Conservation (phyloP, 2,888 invertebrate species). For the Mimachlamys varia region DNA sequence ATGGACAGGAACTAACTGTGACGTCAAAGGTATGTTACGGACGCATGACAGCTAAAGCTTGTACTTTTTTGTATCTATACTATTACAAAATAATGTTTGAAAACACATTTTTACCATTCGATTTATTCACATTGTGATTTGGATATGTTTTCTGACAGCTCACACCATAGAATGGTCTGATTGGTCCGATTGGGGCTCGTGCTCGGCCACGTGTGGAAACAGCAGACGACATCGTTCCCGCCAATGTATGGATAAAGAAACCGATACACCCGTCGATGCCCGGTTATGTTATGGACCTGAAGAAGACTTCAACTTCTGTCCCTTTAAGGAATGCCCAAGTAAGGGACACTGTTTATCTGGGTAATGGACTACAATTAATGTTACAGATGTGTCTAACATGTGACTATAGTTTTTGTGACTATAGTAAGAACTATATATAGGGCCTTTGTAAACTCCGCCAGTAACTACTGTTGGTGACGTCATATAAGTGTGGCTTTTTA, state of each 20-base stretch:
- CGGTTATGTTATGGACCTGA: constrained; percentile 70
- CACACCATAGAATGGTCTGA: constrained; percentile 64
- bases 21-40: constrained; percentile 61
- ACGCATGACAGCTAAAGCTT: neutral
- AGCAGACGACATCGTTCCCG: constrained; percentile 67
- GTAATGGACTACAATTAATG: too few relatives aligned
- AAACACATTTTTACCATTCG: too few relatives aligned
- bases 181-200: constrained; percentile 72
- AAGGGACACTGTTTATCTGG: constrained; percentile 49
- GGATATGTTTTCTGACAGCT: constrained; percentile 51
- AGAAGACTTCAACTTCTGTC: constrained; percentile 67
- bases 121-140: too few relatives aligned
- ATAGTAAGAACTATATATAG: too few relatives aligned
- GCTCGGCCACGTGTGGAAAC: constrained; percentile 70
- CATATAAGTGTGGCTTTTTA: too few relatives aligned
- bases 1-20: constrained; percentile 70
- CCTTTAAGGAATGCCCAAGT: constrained; percentile 70
- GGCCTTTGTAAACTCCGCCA: too few relatives aligned
- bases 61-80: too few relatives aligned
- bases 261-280: constrained; percentile 51
- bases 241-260: constrained; percentile 65
- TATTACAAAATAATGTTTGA: too few relatives aligned
- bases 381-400: too few relatives aligned
- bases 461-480: too few relatives aligned
- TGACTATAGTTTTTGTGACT: too few relatives aligned